Evolutionary conservation across 1,140 invertebrate genomes (phyloP), one percentile per base, ranked within the genome.

Genomic region (Eueides isabella): DNA sequence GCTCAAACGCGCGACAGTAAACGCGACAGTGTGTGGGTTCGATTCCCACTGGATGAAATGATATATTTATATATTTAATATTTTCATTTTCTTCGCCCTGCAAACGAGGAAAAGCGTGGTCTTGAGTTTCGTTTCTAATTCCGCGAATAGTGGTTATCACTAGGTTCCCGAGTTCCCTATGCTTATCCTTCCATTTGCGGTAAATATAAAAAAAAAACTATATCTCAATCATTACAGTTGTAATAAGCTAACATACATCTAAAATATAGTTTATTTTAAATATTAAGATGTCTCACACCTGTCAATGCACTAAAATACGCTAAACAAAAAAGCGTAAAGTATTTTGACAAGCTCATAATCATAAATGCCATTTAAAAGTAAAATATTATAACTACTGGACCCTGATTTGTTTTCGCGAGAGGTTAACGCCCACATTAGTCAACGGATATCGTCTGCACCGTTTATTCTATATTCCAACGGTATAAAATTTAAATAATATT

Each of bases 391-490:
- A 38, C 31, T 35, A 71, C 19, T 28, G 35, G 16, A 33, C 19
- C 63, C 61, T 71, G 35, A 71, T 71, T 71, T 71, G 61, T 71
- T 71, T 71, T 55, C 48, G 48, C 31, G 28, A 23, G 55, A 61
- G 55, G 61, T 71, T 28, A 41, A 71, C 55, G 55, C 68, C 68
- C 68, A 71, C 70, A 71, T 71, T 64, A 64, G 31, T 30, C 61
- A 63, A 41, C 38, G 7, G 26, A 28, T 19, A 67, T 44, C 65
- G 41, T 63, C 48, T 26, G 19, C 7, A 55, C 48, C 23, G 48
- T 23, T 55, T 55, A 55, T 26, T 55, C 23, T 26, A 55, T 55
- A 55, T 55, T 55, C 48, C 61, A 63, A 63, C 61, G 61, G 61
- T 63, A 31, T 63, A n/a, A 30, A 63, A 63, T 63, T 63, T 63